Percentiles rank a stretch among this genome's conserved stretches.
Conservation (phyloP, 2,888 invertebrate genomes). For the Villa cingulata region DNA sequence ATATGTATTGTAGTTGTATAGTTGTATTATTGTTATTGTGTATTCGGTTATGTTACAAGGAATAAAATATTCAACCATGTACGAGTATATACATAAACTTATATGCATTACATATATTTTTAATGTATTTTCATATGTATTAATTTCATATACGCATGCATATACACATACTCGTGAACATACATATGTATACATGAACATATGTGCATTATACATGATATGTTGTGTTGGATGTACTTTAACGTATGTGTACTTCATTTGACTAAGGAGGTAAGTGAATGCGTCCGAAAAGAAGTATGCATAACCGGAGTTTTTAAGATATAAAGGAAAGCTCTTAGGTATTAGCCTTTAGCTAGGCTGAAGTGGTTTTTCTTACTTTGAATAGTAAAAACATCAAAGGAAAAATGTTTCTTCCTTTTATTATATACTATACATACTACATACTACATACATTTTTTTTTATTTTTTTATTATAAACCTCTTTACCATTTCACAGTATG, state of each 20-base stretch:
- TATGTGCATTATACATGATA: too few species aligned
- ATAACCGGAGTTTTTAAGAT: neutral
- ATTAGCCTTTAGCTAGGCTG: conserved; percentile 11
- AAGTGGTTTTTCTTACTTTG: conserved; percentile 11
- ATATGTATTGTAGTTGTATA: too few species aligned
- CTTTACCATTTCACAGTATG: neutral
- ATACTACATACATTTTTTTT: too few species aligned
- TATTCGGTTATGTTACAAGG: too few species aligned
- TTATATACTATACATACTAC: too few species aligned
- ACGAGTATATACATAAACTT: too few species aligned
- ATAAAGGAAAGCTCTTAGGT: conserved; percentile 5
- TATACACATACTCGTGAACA: too few species aligned
- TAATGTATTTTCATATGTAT: too few species aligned
- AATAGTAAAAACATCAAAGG: conserved; percentile 6
- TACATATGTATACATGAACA: neutral
- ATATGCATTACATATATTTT: neutral
- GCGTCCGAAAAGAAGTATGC: neutral
- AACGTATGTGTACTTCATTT: too few species aligned
- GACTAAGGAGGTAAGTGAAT: neutral
- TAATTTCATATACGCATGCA: too few species aligned
- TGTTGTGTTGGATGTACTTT: neutral
- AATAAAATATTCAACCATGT: too few species aligned
- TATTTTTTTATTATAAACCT: neutral
- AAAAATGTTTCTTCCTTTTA: conserved; percentile 6
- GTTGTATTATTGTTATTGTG: too few species aligned